Evolutionary conservation across 2,113 vertebrate genomes (phyloP).

Genomic region (Dicrurus megarhynchus): DNA sequence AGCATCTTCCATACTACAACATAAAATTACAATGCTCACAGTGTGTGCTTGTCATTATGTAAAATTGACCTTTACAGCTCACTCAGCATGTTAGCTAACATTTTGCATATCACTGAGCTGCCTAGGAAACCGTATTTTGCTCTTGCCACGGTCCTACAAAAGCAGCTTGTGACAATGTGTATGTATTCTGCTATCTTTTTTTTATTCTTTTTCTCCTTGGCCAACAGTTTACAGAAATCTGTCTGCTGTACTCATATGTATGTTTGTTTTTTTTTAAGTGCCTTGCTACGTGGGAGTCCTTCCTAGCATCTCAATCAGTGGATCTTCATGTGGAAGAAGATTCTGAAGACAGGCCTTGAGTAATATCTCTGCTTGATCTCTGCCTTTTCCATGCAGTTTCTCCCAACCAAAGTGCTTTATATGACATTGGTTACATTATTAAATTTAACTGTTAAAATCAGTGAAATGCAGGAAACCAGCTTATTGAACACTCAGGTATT

Average conservation of each 20-base stretch:
- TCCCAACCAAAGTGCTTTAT: constrained; percentile 69
- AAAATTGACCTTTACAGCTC: constrained; percentile 51
- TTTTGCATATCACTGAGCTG: neutral
- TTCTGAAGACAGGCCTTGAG: constrained; percentile 72
- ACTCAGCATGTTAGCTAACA: neutral
- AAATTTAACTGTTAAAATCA: constrained; percentile 31
- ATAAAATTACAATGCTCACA: neutral
- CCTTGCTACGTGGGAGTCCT: constrained; percentile 94
- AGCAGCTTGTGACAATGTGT: neutral
- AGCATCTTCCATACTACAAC: constrained; percentile 18
- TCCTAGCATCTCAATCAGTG: constrained; percentile 83
- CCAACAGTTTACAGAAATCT: neutral
- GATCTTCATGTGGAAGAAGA: constrained; percentile 70
- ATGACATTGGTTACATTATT: constrained; percentile 23
- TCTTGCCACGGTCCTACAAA: neutral
- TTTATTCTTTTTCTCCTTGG: neutral
- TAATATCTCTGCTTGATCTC: neutral
- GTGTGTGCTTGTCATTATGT: neutral
- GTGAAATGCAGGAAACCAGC: constrained; percentile 53
- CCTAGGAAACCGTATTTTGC: constrained; percentile 10
- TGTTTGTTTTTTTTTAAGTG: constrained; percentile 79
- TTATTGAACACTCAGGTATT: constrained; percentile 71
- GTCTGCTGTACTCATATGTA: neutral
- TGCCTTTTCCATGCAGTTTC: constrained; percentile 2
- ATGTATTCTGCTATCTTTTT: neutral